phyloP scores from a whole-genome alignment of 2,797 vertebrate species.

The Zalophus californianus region DNA sequence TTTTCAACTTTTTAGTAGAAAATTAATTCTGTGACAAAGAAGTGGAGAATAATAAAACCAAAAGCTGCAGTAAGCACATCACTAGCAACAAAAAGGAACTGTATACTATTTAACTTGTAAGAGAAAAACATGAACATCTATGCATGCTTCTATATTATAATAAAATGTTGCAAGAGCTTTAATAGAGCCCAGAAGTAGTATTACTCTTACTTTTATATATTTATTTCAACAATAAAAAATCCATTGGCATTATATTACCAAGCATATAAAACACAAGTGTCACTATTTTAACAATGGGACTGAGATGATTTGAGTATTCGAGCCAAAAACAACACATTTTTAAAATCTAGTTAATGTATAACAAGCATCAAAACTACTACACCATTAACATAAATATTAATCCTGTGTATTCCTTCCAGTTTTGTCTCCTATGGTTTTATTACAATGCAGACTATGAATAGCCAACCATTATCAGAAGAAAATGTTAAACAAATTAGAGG shows the following conservation, averaged over 20 bases:
- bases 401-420: neutral
- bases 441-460: neutral
- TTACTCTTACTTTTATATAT: neutral
- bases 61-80: neutral
- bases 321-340: neutral
- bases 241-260: neutral
- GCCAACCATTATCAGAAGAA: neutral
- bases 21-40: neutral
- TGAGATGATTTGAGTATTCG: neutral
- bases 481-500: neutral
- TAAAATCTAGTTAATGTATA: neutral
- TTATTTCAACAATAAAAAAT: neutral
- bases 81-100: neutral
- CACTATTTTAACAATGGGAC: neutral
- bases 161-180: neutral
- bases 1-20: neutral
- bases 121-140: neutral
- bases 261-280: neutral
- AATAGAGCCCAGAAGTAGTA: neutral
- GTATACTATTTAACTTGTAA: neutral
- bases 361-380: neutral
- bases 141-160: neutral
- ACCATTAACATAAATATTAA: neutral
- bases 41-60: neutral
- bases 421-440: neutral